phyloP scores from a whole-genome alignment of 2,888 invertebrate genomes.

The Aspidapion aeneum region DNA sequence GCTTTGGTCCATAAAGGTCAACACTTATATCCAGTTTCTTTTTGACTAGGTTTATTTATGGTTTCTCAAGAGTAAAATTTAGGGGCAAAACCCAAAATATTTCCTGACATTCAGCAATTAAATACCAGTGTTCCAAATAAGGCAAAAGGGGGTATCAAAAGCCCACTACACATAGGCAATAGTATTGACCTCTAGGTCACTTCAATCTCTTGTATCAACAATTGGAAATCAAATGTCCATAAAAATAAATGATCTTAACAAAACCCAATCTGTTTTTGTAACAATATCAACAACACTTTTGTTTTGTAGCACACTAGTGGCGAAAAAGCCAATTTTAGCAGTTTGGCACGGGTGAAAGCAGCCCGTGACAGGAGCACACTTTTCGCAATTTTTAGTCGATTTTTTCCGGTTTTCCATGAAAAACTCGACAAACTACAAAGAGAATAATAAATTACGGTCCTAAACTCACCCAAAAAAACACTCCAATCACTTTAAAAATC shows the following conservation, averaged over 20 bases:
- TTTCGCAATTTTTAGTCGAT: constrained; percentile 23
- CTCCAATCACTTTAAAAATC: constrained; percentile 43
- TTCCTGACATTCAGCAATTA: too few relatives aligned
- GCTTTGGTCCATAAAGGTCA: too few relatives aligned
- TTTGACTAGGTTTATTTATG: too few relatives aligned
- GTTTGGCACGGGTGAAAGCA: constrained; percentile 39
- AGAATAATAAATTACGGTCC: constrained; percentile 20
- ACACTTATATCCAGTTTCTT: too few relatives aligned
- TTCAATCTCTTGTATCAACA: not conserved
- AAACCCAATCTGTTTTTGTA: not conserved
- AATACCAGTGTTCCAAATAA: not conserved
- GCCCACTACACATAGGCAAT: too few relatives aligned
- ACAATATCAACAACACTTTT: not conserved
- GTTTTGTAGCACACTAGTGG: constrained; percentile 24
- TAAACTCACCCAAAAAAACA: constrained; percentile 47
- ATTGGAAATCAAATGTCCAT: not conserved
- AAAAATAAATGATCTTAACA: not conserved
- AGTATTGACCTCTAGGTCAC: not conserved
- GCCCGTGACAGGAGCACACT: constrained; percentile 40
- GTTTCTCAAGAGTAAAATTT: too few relatives aligned
- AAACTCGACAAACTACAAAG: constrained; percentile 22
- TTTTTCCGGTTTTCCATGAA: constrained; percentile 13
- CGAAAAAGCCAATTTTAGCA: constrained; percentile 32
- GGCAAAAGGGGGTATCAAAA: not conserved
- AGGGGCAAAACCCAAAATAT: too few relatives aligned